Base-by-base conservation (phyloP, 2,113 vertebrate genomes). In the Bubo blakistoni region DNA sequence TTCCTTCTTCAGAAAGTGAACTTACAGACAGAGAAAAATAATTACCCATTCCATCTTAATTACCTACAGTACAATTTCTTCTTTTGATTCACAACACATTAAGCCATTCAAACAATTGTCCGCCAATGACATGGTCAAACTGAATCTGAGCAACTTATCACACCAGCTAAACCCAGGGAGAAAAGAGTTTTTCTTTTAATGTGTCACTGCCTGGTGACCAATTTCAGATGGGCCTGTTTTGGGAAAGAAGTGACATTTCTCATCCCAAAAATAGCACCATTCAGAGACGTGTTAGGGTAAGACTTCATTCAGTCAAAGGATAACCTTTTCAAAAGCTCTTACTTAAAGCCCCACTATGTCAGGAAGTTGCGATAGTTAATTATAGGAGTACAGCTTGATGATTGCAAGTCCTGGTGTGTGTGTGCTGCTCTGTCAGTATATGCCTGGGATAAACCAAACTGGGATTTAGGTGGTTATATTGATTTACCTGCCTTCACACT, bases 21-120 rank as follows among this genome's bases (percentile, higher is more conserved):
- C 61, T 57, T 49, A 10, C 26, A 91, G 82, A 58, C 21, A 49
- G 38, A 59, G 44, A n/a, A 69, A 67, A 91, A 65, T 36, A 85
- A 94, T 86, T 80, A 79, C 62, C 49, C 44, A 2, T 91, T 89
- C 65, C 36, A 32, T 93, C 81, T 90, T 92, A 73, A 94, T 93
- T 88, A 85, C 79, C 18, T 15, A 42, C 66, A 80, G 30, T 1
- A 54, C 73, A 87, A 65, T 67, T 87, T 69, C 42, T 54, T 46
- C 69, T 76, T 94, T 73, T 84, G 80, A 70, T 86, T 78, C 69
- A 38, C 3, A 2, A 52, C 29, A 20, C 57, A 69, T 24, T 30
- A 62, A 81, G 47, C 47, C 57, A 30, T 19, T 78, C 73, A 76
- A 79, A 81, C 42, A 79, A 59, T 63, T 57, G 38, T n/a, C 61